Conservation (phyloP, 2,113 vertebrate species). For the Malaclemys terrapin region DNA sequence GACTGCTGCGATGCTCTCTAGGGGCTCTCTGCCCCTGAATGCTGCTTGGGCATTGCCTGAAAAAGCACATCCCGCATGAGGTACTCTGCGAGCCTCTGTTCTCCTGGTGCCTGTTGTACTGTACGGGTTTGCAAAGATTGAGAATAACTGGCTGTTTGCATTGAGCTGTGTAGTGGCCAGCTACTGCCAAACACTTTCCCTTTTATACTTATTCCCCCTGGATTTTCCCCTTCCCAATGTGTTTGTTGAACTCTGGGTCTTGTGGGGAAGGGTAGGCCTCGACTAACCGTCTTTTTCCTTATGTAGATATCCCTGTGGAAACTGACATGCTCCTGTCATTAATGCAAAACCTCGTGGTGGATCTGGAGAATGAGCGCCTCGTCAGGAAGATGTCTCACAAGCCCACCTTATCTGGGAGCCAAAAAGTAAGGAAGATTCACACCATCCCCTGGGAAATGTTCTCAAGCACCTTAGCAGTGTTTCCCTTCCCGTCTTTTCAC, state of each 20-base stretch:
- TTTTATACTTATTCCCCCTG: rapidly evolving
- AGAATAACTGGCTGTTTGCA: too few relatives aligned
- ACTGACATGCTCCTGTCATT: slow-evolving; percentile 75
- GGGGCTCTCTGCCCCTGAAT: too few relatives aligned
- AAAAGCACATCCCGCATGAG: too few relatives aligned
- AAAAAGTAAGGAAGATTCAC: slow-evolving; percentile 51
- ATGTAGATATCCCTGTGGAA: slow-evolving; percentile 68
- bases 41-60: too few relatives aligned
- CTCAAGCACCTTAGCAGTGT: neutral
- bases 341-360: slow-evolving; percentile 69
- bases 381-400: slow-evolving; percentile 72
- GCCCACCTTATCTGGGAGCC: neutral
- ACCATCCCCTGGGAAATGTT: rapidly evolving
- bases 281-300: neutral
- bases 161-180: too few relatives aligned
- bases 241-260: neutral
- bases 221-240: neutral
- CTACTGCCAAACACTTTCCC: too few relatives aligned
- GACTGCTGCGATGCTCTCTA: too few relatives aligned
- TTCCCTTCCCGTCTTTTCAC: neutral
- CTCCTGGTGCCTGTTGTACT: neutral
- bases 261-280: too few relatives aligned
- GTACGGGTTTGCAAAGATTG: neutral
- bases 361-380: slow-evolving; percentile 51
- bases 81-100: too few relatives aligned